Conservation (phyloP, 1,140 invertebrate species). For the Drosophila dunni region DNA sequence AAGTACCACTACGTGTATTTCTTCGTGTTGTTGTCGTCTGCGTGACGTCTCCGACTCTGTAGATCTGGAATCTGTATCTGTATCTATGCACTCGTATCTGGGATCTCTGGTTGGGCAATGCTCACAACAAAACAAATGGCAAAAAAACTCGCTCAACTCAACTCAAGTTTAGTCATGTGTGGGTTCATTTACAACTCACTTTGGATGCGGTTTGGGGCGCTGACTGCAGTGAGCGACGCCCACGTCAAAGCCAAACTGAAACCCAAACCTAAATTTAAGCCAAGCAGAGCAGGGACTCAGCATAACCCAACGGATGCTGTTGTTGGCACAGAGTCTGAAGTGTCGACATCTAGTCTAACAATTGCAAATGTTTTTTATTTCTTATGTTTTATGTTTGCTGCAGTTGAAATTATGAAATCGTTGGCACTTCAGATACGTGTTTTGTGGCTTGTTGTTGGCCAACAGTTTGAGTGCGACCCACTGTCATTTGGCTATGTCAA, state of each 20-base stretch:
- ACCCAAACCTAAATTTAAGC: not conserved
- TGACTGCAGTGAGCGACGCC: slow-evolving; percentile 25
- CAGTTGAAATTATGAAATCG: slow-evolving; percentile 42
- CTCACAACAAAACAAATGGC: slow-evolving; percentile 9
- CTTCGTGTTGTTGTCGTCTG: slow-evolving; percentile 13
- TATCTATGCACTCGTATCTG: not conserved
- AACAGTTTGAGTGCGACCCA: slow-evolving; percentile 40
- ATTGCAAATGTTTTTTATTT: slow-evolving; percentile 62
- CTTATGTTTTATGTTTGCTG: not conserved
- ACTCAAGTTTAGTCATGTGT: slow-evolving; percentile 49
- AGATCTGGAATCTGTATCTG: slow-evolving; percentile 20
- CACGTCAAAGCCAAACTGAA: slow-evolving; percentile 14
- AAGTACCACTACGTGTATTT: slow-evolving; percentile 2
- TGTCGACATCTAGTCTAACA: slow-evolving; percentile 80
- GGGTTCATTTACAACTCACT: slow-evolving; percentile 57
- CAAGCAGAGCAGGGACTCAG: slow-evolving; percentile 14
- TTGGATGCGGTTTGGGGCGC: slow-evolving; percentile 27
- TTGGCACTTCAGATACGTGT: slow-evolving; percentile 14
- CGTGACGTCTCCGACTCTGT: slow-evolving; percentile 20
- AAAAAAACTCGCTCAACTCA: slow-evolving; percentile 55
- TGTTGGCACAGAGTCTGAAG: slow-evolving; percentile 54
- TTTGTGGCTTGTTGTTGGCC: slow-evolving; percentile 15
- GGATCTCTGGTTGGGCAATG: slow-evolving; percentile 52
- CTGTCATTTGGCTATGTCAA: slow-evolving; percentile 37
- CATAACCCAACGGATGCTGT: slow-evolving; percentile 25